Evolutionary conservation across 2,797 vertebrate species (phyloP).

Genomic region (Momotus momota): DNA sequence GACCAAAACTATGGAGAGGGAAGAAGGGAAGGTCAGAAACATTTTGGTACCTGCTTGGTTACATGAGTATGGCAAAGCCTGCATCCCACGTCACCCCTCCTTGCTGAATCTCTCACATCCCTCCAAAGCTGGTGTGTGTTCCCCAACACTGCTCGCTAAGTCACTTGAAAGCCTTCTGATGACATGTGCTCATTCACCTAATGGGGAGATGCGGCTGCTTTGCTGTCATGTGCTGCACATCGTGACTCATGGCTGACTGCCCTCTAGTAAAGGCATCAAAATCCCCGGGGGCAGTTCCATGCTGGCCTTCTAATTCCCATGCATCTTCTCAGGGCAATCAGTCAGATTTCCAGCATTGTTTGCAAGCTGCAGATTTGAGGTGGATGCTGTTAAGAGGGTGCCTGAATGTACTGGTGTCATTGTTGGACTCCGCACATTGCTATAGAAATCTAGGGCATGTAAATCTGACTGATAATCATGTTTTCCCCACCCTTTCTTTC

Average conservation of each 20-base stretch:
- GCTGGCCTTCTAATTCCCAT: neutral
- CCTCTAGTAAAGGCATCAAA: neutral
- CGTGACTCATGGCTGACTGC: neutral
- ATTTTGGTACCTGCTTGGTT: neutral
- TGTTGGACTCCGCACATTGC: slow-evolving; percentile 58
- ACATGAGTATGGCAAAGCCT: neutral
- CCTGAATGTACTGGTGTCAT: neutral
- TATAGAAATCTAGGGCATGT: slow-evolving; percentile 59
- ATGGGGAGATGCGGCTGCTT: neutral
- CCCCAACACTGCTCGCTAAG: rapidly evolving
- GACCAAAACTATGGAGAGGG: neutral
- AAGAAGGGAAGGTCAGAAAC: neutral
- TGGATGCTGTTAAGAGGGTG: neutral
- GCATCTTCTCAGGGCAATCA: neutral
- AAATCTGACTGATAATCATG: neutral
- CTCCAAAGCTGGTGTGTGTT: neutral
- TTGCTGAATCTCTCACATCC: neutral
- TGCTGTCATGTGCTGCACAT: neutral
- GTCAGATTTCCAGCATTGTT: neutral
- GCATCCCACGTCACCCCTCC: neutral
- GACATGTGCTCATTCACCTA: neutral
- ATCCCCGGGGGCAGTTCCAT: neutral
- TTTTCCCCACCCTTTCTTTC: neutral
- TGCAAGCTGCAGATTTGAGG: slow-evolving; percentile 12
- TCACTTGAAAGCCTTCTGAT: neutral